These are phyloP conservation scores for Agrilus planipennis DNA, from an alignment of 1,140 invertebrate species.

Conservation along the genomic window DNA sequence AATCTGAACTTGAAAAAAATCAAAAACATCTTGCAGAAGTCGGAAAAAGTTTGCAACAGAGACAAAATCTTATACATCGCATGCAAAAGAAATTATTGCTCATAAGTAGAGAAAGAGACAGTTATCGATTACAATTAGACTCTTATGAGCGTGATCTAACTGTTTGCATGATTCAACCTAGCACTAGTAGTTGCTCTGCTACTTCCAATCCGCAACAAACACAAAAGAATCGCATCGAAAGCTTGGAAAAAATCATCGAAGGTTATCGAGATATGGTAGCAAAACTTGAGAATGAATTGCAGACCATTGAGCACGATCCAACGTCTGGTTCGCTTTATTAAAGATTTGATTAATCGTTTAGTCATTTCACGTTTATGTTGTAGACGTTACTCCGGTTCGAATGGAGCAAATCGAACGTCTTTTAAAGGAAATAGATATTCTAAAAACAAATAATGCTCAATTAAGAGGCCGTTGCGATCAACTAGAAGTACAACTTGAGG, in stretches of 20 bases:
- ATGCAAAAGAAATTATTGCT: conserved; percentile 49
- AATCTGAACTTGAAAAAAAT: conserved; percentile 41
- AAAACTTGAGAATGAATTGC: conserved; percentile 52
- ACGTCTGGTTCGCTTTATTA: conserved; percentile 13
- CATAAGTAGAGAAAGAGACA: conserved; percentile 65
- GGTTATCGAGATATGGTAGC: conserved; percentile 56
- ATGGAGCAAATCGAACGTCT: conserved; percentile 31
- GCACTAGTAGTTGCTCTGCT: conserved; percentile 29
- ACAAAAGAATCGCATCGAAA: conserved; percentile 44
- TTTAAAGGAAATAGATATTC: conserved; percentile 38
- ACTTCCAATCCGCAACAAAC: conserved; percentile 26
- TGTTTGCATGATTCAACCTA: conserved; percentile 32
- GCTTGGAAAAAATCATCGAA: conserved; percentile 49
- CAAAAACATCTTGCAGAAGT: conserved; percentile 43
- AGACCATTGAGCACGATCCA: conserved; percentile 25
- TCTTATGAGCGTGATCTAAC: conserved; percentile 74
- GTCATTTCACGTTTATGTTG: conserved; percentile 7
- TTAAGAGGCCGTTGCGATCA: conserved; percentile 48
- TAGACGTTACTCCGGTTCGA: conserved; percentile 22
- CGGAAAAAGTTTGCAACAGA: conserved; percentile 40
- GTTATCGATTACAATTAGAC: conserved; percentile 51
- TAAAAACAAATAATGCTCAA: conserved; percentile 42
- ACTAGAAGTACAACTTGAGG: conserved; percentile 51
- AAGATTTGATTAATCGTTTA: not conserved
- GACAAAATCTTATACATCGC: conserved; percentile 46